A percentile compares a stretch with the other conserved stretches of the same genome.
phyloP scores from a whole-genome alignment of 2,797 vertebrate genomes.

The Gorsachius magnificus region DNA sequence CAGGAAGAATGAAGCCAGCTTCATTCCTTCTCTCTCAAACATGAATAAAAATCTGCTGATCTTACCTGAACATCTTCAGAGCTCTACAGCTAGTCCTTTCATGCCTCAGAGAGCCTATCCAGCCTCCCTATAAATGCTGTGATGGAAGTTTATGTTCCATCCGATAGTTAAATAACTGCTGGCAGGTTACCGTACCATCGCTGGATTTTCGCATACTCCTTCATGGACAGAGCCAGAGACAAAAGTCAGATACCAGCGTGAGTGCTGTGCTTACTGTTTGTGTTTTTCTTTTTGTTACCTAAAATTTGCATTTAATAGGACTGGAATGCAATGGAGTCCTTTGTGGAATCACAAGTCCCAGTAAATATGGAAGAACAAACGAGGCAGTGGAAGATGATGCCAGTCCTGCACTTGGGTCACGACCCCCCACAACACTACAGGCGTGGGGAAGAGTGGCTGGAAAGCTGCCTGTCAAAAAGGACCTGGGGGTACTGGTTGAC shows the following conservation, averaged over 20 bases:
- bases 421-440: background rate
- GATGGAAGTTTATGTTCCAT: slow-evolving; percentile 32
- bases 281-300: background rate
- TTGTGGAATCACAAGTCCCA: background rate
- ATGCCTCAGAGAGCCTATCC: slow-evolving; percentile 19
- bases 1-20: background rate
- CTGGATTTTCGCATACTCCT: background rate
- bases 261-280: background rate
- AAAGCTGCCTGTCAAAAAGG: background rate
- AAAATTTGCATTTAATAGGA: background rate
- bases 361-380: background rate
- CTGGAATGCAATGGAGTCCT: background rate
- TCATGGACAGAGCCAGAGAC: background rate
- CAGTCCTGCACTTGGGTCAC: background rate
- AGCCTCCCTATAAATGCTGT: background rate
- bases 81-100: background rate
- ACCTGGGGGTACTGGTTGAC: background rate
- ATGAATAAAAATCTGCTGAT: slow-evolving; percentile 27
- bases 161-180: background rate
- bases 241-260: background rate
- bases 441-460: background rate
- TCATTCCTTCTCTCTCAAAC: background rate
- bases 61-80: background rate
- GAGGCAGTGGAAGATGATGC: background rate
- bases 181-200: background rate